phyloP scores from a whole-genome alignment of 2,797 vertebrate genomes.

The Eulemur rubriventer region DNA sequence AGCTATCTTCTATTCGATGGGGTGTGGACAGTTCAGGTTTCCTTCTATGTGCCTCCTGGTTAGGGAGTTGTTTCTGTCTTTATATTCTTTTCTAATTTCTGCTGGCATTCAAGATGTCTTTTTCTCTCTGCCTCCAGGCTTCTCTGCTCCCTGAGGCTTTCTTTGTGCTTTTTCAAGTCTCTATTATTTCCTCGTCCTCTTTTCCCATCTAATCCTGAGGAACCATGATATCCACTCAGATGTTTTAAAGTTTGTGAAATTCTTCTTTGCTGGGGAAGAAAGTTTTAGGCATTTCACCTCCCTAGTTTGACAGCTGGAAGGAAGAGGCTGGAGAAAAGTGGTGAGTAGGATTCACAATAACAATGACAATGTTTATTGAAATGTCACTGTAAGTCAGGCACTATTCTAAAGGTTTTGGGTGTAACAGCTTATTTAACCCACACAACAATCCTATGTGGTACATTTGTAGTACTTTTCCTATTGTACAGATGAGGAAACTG shows the following conservation, averaged over 20 bases:
- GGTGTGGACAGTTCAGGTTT: not conserved
- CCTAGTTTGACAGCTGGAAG: not conserved
- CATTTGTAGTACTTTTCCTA: not conserved
- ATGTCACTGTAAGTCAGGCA: not conserved
- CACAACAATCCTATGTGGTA: not conserved
- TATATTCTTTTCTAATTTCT: slow-evolving; percentile 59
- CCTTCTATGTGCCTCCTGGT: not conserved
- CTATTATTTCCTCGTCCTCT: slow-evolving; percentile 15
- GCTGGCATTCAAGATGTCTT: not conserved
- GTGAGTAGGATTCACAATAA: not conserved
- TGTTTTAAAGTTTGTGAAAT: slow-evolving; percentile 25
- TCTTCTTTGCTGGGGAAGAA: not conserved
- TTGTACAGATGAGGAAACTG: not conserved
- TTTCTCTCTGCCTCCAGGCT: slow-evolving; percentile 32
- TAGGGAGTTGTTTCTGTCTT: slow-evolving; percentile 14
- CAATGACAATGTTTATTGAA: not conserved
- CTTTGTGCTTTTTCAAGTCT: slow-evolving; percentile 51
- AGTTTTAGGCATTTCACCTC: not conserved
- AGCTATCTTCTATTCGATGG: not conserved
- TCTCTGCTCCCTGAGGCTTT: slow-evolving; percentile 26
- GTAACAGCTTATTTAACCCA: not conserved
- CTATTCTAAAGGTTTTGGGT: not conserved
- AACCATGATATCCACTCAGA: not conserved
- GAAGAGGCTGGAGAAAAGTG: not conserved
- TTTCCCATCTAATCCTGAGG: not conserved